A percentile compares a stretch with the other conserved stretches of the same genome.
These are phyloP conservation scores for Nycticryphes semicollaris DNA, from an alignment of 2,113 vertebrate species.

Conservation along the genomic window DNA sequence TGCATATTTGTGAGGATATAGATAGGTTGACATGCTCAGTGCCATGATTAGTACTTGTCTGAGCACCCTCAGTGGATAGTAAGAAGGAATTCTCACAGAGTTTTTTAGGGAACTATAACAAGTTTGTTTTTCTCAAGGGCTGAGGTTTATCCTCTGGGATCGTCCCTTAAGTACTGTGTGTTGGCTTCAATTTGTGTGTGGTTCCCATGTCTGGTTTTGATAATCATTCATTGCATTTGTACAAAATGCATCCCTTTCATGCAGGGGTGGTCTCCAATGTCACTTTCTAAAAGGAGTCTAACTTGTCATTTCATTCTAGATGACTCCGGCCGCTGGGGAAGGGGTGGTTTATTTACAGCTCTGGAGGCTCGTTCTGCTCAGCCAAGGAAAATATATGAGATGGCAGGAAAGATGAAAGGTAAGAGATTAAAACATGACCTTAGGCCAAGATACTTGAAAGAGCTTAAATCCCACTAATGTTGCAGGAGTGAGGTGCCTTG, in stretches of 20 bases:
- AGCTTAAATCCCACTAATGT: neutral
- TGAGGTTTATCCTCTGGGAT: neutral
- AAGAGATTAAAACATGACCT: neutral
- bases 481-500: neutral
- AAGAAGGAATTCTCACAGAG: neutral
- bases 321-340: conserved; percentile 90
- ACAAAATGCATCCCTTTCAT: neutral
- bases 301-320: conserved; percentile 72
- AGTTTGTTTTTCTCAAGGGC: neutral
- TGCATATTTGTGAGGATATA: neutral
- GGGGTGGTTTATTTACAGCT: conserved; percentile 90
- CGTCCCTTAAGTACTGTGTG: neutral
- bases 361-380: conserved; percentile 85
- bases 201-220: neutral
- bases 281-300: neutral
- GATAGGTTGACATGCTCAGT: neutral
- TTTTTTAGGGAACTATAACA: neutral
- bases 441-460: neutral
- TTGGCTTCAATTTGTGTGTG: neutral
- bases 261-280: neutral
- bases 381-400: conserved; percentile 84
- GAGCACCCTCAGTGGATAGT: neutral
- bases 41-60: neutral
- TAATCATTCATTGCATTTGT: neutral
- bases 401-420: conserved; percentile 94